A percentile compares a stretch with the other conserved stretches of the same genome.
These are phyloP conservation scores for Hemaris fuciformis DNA, from an alignment of 2,888 invertebrate species.

Conservation along the genomic window DNA sequence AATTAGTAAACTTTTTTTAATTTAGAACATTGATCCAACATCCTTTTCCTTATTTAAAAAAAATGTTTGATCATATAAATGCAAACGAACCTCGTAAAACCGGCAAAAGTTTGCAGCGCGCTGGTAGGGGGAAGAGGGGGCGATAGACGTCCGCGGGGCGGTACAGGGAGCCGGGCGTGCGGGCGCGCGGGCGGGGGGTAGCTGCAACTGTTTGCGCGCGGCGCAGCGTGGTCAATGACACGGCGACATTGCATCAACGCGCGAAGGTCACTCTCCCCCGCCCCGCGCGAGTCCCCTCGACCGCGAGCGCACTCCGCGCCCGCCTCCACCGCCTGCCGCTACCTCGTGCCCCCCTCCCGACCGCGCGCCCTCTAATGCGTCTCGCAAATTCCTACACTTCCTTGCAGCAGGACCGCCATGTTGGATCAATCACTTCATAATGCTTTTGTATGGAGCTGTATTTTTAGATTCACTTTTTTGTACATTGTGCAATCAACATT, in stretches of 20 bases:
- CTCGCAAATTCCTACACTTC: conserved; percentile 48
- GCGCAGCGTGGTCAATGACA: conserved; percentile 75
- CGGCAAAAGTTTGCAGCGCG: conserved; percentile 42
- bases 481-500: not conserved
- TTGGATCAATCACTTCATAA: conserved; percentile 29
- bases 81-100: conserved; percentile 36
- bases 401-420: conserved; percentile 36
- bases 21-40: conserved; percentile 5
- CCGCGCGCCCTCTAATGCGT: conserved; percentile 45
- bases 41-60: conserved; percentile 32
- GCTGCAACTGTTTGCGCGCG: conserved; percentile 56
- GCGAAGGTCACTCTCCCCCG: conserved; percentile 66
- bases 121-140: conserved; percentile 35
- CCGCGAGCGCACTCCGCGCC: conserved; percentile 28
- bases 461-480: not conserved
- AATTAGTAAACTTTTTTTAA: not conserved
- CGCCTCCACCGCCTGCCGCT: conserved; percentile 38
- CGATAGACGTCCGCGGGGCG: conserved; percentile 43
- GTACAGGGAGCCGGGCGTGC: conserved; percentile 40
- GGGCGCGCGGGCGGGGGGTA: conserved; percentile 29
- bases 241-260: conserved; percentile 80
- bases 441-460: not conserved
- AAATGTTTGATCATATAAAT: conserved; percentile 33
- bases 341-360: conserved; percentile 34
- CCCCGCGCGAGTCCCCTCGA: conserved; percentile 38